A percentile compares a stretch with the other conserved stretches of the same genome.
Evolutionary conservation across 2,113 vertebrate species (phyloP).

Genomic region (Axis porcinus): DNA sequence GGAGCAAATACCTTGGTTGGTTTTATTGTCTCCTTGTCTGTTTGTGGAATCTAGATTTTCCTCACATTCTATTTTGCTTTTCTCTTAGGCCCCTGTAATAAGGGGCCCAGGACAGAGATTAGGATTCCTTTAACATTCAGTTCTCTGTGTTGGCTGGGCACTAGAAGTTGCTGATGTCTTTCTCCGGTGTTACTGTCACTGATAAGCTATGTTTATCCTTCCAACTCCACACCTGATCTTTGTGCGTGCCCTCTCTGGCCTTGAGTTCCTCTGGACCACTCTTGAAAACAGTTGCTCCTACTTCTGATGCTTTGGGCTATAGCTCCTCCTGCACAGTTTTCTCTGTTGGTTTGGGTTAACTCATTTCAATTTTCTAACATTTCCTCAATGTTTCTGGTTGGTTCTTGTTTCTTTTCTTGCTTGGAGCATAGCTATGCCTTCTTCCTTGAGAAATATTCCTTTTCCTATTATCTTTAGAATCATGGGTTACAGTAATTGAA

Average conservation of each 20-base stretch:
- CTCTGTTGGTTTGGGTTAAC: background rate
- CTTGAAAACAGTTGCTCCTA: background rate
- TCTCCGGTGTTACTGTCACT: background rate
- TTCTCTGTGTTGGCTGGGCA: background rate
- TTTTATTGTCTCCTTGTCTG: background rate
- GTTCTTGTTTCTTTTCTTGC: background rate
- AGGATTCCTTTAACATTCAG: background rate
- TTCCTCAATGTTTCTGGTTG: background rate
- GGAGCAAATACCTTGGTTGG: background rate
- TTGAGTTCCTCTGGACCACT: background rate
- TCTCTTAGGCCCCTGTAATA: background rate
- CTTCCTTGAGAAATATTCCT: background rate
- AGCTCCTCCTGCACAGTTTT: background rate
- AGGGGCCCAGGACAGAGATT: background rate
- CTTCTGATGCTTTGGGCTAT: background rate
- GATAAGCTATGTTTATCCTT: background rate
- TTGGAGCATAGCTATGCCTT: background rate
- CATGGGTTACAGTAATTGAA: background rate
- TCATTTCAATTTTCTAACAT: background rate
- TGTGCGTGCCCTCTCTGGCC: background rate
- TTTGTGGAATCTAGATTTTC: background rate
- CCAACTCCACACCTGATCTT: background rate
- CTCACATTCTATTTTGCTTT: background rate
- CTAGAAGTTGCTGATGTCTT: background rate
- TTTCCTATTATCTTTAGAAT: background rate